A percentile compares a stretch with the other conserved stretches of the same genome.
phyloP scores from a whole-genome alignment of 2,888 invertebrate species.

The Tetragonisca angustula region DNA sequence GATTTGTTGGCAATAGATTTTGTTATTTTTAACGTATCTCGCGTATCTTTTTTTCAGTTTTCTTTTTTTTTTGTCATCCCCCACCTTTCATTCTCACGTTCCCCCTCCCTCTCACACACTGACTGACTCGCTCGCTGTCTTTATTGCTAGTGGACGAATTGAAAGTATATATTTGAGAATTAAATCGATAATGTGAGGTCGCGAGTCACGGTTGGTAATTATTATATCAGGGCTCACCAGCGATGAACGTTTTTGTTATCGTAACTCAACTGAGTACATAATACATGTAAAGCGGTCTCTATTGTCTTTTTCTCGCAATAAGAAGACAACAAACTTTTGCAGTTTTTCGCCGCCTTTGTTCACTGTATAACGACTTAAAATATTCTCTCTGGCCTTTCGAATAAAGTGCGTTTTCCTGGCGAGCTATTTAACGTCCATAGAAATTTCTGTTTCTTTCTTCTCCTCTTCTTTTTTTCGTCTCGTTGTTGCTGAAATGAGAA shows the following conservation, averaged over 20 bases:
- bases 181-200: slow-evolving; percentile 76
- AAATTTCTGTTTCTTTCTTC: slow-evolving; percentile 32
- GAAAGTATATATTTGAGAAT: slow-evolving; percentile 76
- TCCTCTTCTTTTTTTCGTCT: background rate
- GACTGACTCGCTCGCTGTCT: slow-evolving; percentile 8
- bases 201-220: slow-evolving; percentile 67
- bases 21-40: slow-evolving; percentile 30
- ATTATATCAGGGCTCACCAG: slow-evolving; percentile 55
- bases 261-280: slow-evolving; percentile 60
- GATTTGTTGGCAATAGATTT: slow-evolving; percentile 33
- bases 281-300: slow-evolving; percentile 53
- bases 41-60: slow-evolving; percentile 11
- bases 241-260: slow-evolving; percentile 60
- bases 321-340: slow-evolving; percentile 49
- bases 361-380: slow-evolving; percentile 47
- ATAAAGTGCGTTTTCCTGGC: slow-evolving; percentile 39
- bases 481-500: slow-evolving; percentile 24
- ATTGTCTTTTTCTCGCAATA: slow-evolving; percentile 56
- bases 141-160: slow-evolving; percentile 65
- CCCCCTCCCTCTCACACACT: background rate
- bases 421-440: slow-evolving; percentile 42
- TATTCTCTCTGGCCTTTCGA: slow-evolving; percentile 54
- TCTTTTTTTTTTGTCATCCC: slow-evolving; percentile 3
- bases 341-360: slow-evolving; percentile 52
- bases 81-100: background rate